These are phyloP conservation scores for Entelurus aequoreus DNA, from an alignment of 2,113 vertebrate species.

Conservation along the genomic window DNA sequence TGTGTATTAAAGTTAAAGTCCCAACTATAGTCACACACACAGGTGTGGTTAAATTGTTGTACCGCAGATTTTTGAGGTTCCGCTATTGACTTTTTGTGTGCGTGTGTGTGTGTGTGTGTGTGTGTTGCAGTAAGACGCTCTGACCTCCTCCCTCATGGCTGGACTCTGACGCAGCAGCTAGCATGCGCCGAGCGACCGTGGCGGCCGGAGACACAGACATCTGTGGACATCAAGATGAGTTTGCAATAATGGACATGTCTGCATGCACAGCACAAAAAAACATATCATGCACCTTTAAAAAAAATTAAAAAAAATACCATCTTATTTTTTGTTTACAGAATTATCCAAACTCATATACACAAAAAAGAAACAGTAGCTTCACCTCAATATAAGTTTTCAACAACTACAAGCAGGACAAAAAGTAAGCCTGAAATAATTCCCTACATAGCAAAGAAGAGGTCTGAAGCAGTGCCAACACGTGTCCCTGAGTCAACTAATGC, in stretches of 20 bases:
- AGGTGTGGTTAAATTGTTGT: neutral
- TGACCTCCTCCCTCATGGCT: constrained; percentile 62
- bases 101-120: neutral
- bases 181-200: constrained; percentile 41
- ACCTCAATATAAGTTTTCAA: neutral
- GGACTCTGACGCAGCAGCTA: constrained; percentile 63
- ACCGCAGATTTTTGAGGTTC: neutral
- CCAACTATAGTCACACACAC: too few species aligned
- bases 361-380: neutral
- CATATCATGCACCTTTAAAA: neutral
- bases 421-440: neutral
- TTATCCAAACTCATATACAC: neutral
- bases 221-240: constrained; percentile 17
- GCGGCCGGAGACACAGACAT: constrained; percentile 60
- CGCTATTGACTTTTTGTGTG: too few species aligned
- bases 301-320: too few species aligned
- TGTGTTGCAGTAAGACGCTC: constrained; percentile 6
- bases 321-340: neutral
- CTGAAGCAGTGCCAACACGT: constrained; percentile 9
- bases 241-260: neutral
- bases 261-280: neutral
- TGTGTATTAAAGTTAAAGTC: too few species aligned
- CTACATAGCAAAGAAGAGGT: neutral
- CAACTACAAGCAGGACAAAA: too few species aligned
- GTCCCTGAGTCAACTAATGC: neutral